Base-by-base conservation (phyloP, 1,140 invertebrate genomes). In the Psix sp. region DNA sequence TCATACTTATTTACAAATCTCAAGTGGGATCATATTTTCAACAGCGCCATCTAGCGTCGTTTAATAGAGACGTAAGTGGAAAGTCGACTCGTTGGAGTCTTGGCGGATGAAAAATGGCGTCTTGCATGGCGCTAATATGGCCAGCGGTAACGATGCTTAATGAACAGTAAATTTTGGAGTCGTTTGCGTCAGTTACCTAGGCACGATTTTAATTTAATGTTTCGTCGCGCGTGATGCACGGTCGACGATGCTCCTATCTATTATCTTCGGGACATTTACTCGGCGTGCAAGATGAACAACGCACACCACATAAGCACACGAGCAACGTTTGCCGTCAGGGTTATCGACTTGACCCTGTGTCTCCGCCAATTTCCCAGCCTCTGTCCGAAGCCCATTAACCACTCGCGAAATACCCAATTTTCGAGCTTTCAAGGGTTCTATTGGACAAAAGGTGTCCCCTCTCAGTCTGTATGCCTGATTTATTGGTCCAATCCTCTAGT, bases 121-220 rank as follows among this genome's bases (percentile, higher is more conserved):
- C 49, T 59, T 18, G 39, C 38, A 26, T 39, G 29, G 40, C 35
- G 56, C 29, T 65, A 74, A 63, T 70, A 46, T 45, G 38, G 16
- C 33, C 54, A 45, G 45, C 45, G 57, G 62, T 67, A 76, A 76
- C 63, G 62, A 56, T 40, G 63, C 45, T 67, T 72, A 76, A 76
- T 76, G 67, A 76, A 59, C 66, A 56, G 57, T 72, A 51, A 72
- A 76, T 76, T 71, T 66, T 33, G 43, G 14, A 38, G 66, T 62
- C 57, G 51, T 63, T 70, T 63, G 46, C 33, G 57, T 66, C 73
- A 60, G 59, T 60, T 62, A 42, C 66, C 39, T 24, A 54, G 20
- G 59, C 60, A 57, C 39, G 56, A 76, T 76, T 76, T 76, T 71
- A 71, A 76, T 76, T 76, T 71, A 67, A 72, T 71, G 73, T 71